These are phyloP conservation scores for Streptopelia turtur DNA, from an alignment of 2,797 vertebrate species.

Conservation along the genomic window DNA sequence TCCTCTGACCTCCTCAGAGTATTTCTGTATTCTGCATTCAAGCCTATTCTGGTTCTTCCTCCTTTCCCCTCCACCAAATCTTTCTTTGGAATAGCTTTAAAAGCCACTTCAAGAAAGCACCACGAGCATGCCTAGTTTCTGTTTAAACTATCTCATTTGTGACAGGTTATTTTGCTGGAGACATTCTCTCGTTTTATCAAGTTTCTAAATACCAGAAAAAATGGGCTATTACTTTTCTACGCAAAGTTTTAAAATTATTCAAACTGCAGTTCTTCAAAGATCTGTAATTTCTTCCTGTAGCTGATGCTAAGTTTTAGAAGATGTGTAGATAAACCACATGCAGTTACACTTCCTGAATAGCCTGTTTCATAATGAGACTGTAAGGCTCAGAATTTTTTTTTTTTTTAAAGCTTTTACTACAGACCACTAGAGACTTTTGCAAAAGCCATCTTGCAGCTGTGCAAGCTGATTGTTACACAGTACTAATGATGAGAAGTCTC, in stretches of 20 bases:
- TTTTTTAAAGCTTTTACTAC: not conserved
- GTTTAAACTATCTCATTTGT: not conserved
- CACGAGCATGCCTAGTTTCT: fast-evolving
- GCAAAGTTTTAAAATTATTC: not conserved
- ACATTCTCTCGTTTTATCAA: not conserved
- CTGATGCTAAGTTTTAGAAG: not conserved
- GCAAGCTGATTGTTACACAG: not conserved
- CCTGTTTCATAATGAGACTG: fast-evolving
- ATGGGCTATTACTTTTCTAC: not conserved
- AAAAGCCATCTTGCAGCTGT: not conserved
- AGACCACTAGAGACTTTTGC: not conserved
- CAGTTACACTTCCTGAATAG: not conserved
- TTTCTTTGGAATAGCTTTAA: not conserved
- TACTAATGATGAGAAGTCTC: not conserved
- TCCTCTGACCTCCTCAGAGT: not conserved
- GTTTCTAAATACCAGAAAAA: not conserved
- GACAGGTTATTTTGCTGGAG: not conserved
- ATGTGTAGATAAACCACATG: not conserved
- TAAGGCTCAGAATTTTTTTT: not conserved
- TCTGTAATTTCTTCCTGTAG: not conserved
- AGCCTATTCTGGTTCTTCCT: not conserved
- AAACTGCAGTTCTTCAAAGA: not conserved
- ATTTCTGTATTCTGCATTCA: not conserved
- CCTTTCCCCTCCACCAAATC: not conserved
- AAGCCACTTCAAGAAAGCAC: not conserved